phyloP scores from a whole-genome alignment of 2,797 vertebrate genomes.

The Coendou prehensilis region DNA sequence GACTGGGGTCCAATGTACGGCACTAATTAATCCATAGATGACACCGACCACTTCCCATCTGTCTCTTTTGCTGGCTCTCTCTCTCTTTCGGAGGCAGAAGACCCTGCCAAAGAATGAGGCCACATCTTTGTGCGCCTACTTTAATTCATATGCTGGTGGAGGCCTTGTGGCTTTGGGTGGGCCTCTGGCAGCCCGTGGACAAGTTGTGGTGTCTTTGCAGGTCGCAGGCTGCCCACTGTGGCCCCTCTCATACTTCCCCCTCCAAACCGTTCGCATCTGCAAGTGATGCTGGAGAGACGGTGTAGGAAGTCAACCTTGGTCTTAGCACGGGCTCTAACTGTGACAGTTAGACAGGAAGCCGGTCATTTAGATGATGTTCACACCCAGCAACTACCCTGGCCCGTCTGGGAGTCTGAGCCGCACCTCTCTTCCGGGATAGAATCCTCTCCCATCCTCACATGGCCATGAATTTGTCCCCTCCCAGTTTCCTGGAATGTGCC shows the following conservation, averaged over 20 bases:
- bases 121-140: neutral
- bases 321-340: neutral
- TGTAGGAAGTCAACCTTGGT: neutral
- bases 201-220: rapidly evolving
- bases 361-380: neutral
- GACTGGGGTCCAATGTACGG: neutral
- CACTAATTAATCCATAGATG: slow-evolving; percentile 60
- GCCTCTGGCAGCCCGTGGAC: neutral
- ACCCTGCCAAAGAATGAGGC: neutral
- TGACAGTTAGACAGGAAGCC: neutral
- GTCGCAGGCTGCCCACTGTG: neutral
- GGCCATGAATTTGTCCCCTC: neutral
- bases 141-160: neutral
- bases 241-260: neutral
- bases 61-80: neutral
- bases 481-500: neutral
- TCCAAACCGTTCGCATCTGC: neutral
- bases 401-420: neutral
- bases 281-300: rapidly evolving
- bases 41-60: slow-evolving; percentile 46
- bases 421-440: neutral
- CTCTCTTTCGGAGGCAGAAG: neutral
- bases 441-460: neutral
- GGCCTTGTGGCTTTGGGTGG: rapidly evolving
- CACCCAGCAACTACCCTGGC: neutral